These are phyloP conservation scores for Apogon talboti DNA, from an alignment of 2,797 vertebrate genomes.

Conservation along the genomic window DNA sequence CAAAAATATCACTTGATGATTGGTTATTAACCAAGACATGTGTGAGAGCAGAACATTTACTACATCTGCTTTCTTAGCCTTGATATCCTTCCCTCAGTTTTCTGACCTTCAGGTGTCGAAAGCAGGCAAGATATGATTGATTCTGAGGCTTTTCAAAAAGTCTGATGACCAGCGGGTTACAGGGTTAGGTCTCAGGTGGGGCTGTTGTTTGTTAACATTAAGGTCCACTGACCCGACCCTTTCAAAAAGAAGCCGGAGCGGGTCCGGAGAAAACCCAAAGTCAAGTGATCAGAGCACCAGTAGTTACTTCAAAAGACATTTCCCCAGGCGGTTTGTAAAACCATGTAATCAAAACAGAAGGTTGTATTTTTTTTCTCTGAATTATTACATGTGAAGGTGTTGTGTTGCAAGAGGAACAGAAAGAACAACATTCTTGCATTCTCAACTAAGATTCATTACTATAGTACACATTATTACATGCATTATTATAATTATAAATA, in stretches of 20 bases:
- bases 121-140: constrained; percentile 33
- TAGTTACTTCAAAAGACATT: neutral
- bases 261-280: constrained; percentile 6
- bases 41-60: neutral
- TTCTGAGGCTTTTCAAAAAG: constrained; percentile 30
- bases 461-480: too few species aligned
- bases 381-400: too few species aligned
- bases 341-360: too few species aligned
- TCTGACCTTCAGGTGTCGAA: constrained; percentile 56
- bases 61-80: neutral
- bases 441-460: too few species aligned
- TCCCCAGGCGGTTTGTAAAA: neutral
- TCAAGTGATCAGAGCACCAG: neutral
- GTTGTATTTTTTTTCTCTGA: too few species aligned
- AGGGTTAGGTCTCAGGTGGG: constrained; percentile 40
- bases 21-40: constrained; percentile 5
- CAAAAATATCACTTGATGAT: constrained; percentile 20
- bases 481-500: too few species aligned
- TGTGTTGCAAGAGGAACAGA: too few species aligned
- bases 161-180: constrained; percentile 26
- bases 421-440: too few species aligned
- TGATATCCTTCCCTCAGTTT: constrained; percentile 17
- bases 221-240: constrained; percentile 23
- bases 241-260: constrained; percentile 9
- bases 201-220: constrained; percentile 39